A percentile compares a stretch with the other conserved stretches of the same genome.
These are phyloP conservation scores for Papilio protenor DNA, from an alignment of 2,888 invertebrate species.

Conservation along the genomic window DNA sequence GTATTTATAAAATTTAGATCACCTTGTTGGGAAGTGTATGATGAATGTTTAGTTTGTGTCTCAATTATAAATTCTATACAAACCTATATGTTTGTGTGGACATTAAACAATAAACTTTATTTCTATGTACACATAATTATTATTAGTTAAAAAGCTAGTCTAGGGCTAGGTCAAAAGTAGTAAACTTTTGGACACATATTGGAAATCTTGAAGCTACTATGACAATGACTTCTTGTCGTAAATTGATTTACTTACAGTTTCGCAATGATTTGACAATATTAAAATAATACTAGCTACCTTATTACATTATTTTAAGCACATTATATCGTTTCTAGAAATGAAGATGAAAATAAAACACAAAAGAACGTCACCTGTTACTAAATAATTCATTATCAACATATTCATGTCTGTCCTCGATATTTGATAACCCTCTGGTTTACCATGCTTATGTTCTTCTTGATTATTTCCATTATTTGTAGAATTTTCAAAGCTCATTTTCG, in stretches of 20 bases:
- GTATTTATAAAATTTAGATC: no score
- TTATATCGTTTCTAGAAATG: not conserved
- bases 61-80: no score
- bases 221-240: no score
- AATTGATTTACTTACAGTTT: not conserved
- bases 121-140: no score
- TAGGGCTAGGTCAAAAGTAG: no score
- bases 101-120: no score
- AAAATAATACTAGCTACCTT: not conserved
- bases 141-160: no score
- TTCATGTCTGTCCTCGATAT: slow-evolving; percentile 97
- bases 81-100: no score
- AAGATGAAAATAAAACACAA: slow-evolving; percentile 21
- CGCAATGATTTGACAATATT: not conserved
- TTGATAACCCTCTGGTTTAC: slow-evolving; percentile 89
- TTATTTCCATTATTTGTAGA: slow-evolving; percentile 62
- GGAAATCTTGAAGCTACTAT: no score
- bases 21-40: no score
- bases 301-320: not conserved
- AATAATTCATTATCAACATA: slow-evolving; percentile 98
- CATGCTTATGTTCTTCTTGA: slow-evolving; percentile 82
- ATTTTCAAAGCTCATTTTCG: slow-evolving; percentile 74
- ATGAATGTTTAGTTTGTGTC: no score
- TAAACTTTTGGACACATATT: no score
- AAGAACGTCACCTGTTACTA: slow-evolving; percentile 91